A percentile compares a stretch with the other conserved stretches of the same genome.
Evolutionary conservation across 2,888 invertebrate species (phyloP).

Genomic region (Lobophora halterata): DNA sequence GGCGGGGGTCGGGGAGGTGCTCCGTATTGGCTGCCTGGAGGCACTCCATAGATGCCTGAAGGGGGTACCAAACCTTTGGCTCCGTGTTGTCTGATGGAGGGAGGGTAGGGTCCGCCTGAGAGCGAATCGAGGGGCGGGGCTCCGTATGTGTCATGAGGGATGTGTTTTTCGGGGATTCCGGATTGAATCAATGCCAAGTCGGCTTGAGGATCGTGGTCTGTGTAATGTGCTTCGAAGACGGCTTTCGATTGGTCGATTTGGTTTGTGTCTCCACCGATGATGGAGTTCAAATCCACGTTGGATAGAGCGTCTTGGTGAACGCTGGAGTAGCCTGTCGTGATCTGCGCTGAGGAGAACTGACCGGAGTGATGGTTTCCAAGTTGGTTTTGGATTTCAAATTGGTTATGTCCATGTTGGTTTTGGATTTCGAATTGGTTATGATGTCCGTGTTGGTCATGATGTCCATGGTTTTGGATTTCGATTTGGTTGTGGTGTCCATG

Average conservation of each 20-base stretch:
- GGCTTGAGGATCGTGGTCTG: conserved; percentile 50
- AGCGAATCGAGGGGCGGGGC: conserved; percentile 70
- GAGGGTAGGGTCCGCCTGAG: conserved; percentile 59
- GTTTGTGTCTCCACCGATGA: conserved; percentile 70
- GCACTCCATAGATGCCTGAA: conserved; percentile 82
- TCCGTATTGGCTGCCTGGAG: conserved; percentile 76
- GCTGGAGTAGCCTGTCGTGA: conserved; percentile 63
- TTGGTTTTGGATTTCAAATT: conserved; percentile 5
- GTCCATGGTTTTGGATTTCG: conserved; percentile 1
- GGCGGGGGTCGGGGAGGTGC: conserved; percentile 57
- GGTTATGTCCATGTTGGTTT: conserved; percentile 15
- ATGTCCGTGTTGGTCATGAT: conserved; percentile 14
- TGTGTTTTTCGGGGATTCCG: conserved; percentile 42
- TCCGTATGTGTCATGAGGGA: conserved; percentile 60
- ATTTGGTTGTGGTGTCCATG: conserved; percentile 3
- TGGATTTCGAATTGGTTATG: conserved; percentile 43
- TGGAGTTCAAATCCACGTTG: conserved; percentile 63
- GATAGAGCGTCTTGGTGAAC: conserved; percentile 72
- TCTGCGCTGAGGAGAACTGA: conserved; percentile 44
- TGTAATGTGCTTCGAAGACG: conserved; percentile 75
- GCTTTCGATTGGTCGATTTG: conserved; percentile 75
- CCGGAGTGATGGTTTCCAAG: conserved; percentile 1
- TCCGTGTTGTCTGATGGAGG: conserved; percentile 63
- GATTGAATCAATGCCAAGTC: conserved; percentile 36
- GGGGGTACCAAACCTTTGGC: conserved; percentile 81